phyloP scores from a whole-genome alignment of 2,113 vertebrate genomes.

The Malurus alboscapulatus region DNA sequence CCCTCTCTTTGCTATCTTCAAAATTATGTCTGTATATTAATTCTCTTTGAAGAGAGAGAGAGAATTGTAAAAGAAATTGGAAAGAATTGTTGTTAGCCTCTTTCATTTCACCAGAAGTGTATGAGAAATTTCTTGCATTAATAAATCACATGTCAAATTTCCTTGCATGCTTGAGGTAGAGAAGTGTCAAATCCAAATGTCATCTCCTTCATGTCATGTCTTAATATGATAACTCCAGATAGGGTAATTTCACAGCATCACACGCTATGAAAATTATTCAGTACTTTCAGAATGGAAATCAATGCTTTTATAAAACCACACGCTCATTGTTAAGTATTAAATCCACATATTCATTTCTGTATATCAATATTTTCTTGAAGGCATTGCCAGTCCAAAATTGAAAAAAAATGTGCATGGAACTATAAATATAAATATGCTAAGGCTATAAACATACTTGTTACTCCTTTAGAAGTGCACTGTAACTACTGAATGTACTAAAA shows the following conservation, averaged over 20 bases:
- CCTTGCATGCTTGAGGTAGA: background rate
- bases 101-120: background rate
- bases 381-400: background rate
- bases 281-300: background rate
- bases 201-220: background rate
- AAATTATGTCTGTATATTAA: background rate
- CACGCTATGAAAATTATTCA: background rate
- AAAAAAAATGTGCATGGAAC: background rate
- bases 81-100: background rate
- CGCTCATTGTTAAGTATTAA: background rate
- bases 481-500: background rate
- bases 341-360: background rate
- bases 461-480: background rate
- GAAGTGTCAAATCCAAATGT: background rate
- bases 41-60: background rate
- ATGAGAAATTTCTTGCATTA: background rate
- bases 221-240: background rate
- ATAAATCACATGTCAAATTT: background rate
- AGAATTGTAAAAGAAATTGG: background rate
- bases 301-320: background rate
- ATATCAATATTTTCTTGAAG: background rate
- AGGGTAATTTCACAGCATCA: background rate
- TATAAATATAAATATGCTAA: rapidly evolving
- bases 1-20: background rate
- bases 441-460: background rate